Base-by-base conservation (phyloP, 1,140 invertebrate genomes). In the Zaprionus capensis region DNA sequence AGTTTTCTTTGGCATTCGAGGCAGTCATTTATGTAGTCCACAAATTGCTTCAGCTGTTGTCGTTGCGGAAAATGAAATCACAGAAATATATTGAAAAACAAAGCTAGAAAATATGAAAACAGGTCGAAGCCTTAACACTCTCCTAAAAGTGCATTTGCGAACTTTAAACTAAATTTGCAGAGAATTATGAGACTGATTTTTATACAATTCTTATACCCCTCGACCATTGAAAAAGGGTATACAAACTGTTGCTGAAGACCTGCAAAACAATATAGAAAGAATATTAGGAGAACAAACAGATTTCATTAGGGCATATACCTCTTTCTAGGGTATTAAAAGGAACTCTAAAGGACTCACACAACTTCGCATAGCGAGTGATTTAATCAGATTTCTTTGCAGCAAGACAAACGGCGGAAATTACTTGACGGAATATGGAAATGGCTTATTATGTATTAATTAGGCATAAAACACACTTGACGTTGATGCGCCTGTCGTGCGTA, bases 381-480 rank as follows among this genome's bases (percentile, higher is more conserved):
- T 80, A 80, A 84, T 80, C 73, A 77, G 63, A 80, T 72, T 71
- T 76, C 55, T 64, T 69, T 78, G 34, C 61, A 34, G 53, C 34
- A 26, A 20, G 34, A 67, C 31, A 64, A 78, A 74, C 71, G 74
- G 41, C 67, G 82, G 82, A 84, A 84, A 74, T 74, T 71, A 57
- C 26, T 65, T 34, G 22, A 41, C 56, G 12, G 11, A 38, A 61
- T 56, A 53, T 36, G 56, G 56, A 82, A 87, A 87, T 87, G 71
- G 49, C 76, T 69, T 72, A 82, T 86, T 80, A 83, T 76, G 68
- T 79, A 84, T 84, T 82, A 81, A 87, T 88, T 88, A 83, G 67
- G 62, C 59, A 67, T 69, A 22, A 75, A 51, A 58, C 38, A 56
- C 44, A 12, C 26, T 72, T 62, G 36, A 55, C 55, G n/a, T 44